Base-by-base conservation (phyloP, 2,888 invertebrate species). In the Caenorhabditis becei region DNA sequence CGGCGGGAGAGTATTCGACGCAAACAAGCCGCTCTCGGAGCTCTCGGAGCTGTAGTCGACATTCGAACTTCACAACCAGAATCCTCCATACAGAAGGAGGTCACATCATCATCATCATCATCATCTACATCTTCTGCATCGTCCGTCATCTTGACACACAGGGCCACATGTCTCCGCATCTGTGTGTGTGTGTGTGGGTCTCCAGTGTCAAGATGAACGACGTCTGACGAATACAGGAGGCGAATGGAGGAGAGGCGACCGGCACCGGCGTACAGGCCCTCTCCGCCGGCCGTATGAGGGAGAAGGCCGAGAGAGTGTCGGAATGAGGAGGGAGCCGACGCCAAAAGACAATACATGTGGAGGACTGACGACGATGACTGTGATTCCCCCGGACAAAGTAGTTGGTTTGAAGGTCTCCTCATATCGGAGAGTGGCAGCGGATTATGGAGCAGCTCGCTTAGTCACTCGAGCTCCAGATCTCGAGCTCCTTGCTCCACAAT, bases 131-230 rank as follows among this genome's bases (percentile, higher is more conserved):
- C 65, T 72, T 54, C 71, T 71, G 47, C 62, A 47, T 61, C 70
- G 47, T 41, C 56, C 49, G 24, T 32, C 77, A 70, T 77, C 69
- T 77, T 77, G 70, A 70, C 56, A 66, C 56, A 77, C 49, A 62
- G 35, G 20, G 23, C 41, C 26, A 41, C 14, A 41, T 41, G 41
- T 41, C 8, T 41, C 16, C 10, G 41, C 16, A 16, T 41, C 8
- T 14, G 41, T 11, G 41, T 41, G 41, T 11, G 41, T 41, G 41
- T 41, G 41, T 16, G 41, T 41, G 41, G 41, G 41, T 3, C 8
- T 32, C 32, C 41, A 49, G 54, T 54, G 61, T 61, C 61, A 61
- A 61, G 61, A 61, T 61, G 61, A 24, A 63, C 62, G 63, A 49
- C 72, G 65, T 28, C 65, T 54, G 56, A 16, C 59, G 58, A 70